phyloP scores from a whole-genome alignment of 2,797 vertebrate species.

The Crocidura indochinensis region DNA sequence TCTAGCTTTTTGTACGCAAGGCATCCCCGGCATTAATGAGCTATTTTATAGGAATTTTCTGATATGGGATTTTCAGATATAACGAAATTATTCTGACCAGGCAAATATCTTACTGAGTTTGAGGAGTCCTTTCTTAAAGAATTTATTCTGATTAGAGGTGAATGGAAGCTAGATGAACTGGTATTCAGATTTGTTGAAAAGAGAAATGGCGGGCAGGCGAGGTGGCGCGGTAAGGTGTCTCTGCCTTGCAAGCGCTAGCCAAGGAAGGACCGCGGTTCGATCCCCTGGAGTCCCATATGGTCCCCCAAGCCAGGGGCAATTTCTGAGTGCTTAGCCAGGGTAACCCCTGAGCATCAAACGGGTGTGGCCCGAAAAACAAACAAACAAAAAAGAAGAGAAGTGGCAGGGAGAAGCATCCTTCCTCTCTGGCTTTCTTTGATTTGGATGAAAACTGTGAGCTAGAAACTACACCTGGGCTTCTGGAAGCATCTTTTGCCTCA shows the following conservation, averaged over 20 bases:
- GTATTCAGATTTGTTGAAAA: neutral
- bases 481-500: constrained; percentile 30
- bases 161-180: constrained; percentile 11
- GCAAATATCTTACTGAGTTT: neutral
- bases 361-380: too few species aligned
- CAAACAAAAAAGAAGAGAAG: neutral
- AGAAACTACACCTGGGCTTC: neutral
- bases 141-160: too few species aligned
- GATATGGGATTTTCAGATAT: neutral
- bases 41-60: constrained; percentile 12
- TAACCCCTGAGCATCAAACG: too few species aligned
- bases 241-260: too few species aligned
- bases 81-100: constrained; percentile 33
- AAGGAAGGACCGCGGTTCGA: too few species aligned
- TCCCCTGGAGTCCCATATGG: too few species aligned
- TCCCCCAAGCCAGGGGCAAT: too few species aligned
- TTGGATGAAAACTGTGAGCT: neutral
- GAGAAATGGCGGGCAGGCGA: neutral
- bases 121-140: neutral
- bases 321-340: too few species aligned
- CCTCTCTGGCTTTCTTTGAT: neutral
- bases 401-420: neutral
- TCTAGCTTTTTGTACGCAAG: constrained; percentile 42
- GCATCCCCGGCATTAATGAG: neutral
- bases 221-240: too few species aligned